phyloP scores from a whole-genome alignment of 2,113 vertebrate genomes.

The Nothocercus nigrocapillus region DNA sequence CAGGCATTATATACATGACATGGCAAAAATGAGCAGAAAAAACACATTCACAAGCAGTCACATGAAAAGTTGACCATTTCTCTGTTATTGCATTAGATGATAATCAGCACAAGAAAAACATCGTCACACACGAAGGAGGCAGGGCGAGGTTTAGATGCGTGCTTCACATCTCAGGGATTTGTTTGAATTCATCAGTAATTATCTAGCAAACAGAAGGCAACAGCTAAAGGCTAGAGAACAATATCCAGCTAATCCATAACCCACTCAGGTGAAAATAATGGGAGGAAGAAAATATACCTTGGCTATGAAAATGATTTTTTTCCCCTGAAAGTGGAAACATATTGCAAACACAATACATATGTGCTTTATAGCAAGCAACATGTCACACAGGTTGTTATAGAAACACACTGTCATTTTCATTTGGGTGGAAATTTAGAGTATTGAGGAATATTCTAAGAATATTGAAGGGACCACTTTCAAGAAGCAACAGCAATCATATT shows the following conservation, averaged over 20 bases:
- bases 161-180: neutral
- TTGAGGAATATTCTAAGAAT: neutral
- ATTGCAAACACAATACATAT: neutral
- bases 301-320: neutral
- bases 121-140: neutral
- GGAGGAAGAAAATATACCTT: neutral
- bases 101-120: constrained; percentile 9
- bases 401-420: neutral
- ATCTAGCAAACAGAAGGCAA: neutral
- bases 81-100: constrained; percentile 6
- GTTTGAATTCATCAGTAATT: neutral
- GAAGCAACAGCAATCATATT: neutral
- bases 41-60: neutral
- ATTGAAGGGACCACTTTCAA: fast-evolving
- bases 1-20: neutral
- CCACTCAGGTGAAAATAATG: neutral
- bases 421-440: neutral
- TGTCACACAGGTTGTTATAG: neutral
- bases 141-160: neutral
- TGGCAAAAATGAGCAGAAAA: constrained; percentile 7
- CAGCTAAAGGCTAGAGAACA: neutral
- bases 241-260: neutral
- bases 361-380: neutral
- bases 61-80: neutral
- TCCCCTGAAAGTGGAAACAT: neutral